phyloP scores from a whole-genome alignment of 2,888 invertebrate species.

The Podotricha telesiphe region DNA sequence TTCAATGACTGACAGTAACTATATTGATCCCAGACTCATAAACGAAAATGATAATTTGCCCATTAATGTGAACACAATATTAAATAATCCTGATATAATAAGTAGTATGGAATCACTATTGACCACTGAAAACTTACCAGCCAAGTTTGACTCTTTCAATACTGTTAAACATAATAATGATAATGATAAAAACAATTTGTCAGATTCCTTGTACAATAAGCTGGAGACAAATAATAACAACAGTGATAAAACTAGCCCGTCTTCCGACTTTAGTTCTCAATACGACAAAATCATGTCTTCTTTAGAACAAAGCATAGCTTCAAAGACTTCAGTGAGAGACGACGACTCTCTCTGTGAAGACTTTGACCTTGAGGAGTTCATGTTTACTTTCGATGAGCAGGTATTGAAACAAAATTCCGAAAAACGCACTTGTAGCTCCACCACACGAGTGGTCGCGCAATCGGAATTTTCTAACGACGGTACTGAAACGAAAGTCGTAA shows the following conservation, averaged over 20 bases:
- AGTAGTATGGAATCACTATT: constrained; percentile 81
- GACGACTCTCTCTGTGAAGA: constrained; percentile 84
- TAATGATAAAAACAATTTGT: constrained; percentile 59
- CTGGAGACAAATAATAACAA: constrained; percentile 52
- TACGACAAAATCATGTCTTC: constrained; percentile 82
- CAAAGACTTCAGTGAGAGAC: constrained; percentile 75
- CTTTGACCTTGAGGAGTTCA: constrained; percentile 86
- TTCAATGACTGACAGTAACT: constrained; percentile 79
- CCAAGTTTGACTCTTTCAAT: constrained; percentile 77
- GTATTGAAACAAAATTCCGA: constrained; percentile 72
- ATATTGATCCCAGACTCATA: constrained; percentile 85
- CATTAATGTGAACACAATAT: constrained; percentile 80
- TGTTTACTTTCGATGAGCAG: constrained; percentile 87
- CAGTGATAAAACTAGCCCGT: constrained; percentile 55
- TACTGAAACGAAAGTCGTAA: constrained; percentile 65
- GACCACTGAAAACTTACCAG: constrained; percentile 78
- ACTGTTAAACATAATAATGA: constrained; percentile 58
- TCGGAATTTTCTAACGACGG: constrained; percentile 65
- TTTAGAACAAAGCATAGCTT: constrained; percentile 76
- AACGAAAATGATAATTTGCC: constrained; percentile 88
- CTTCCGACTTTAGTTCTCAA: constrained; percentile 73
- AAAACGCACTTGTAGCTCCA: constrained; percentile 78
- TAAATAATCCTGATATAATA: constrained; percentile 79
- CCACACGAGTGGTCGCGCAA: constrained; percentile 74
- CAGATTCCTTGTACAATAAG: constrained; percentile 52